Evolutionary conservation across 1,140 invertebrate genomes (phyloP).

Genomic region (Drosophila eugracilis): DNA sequence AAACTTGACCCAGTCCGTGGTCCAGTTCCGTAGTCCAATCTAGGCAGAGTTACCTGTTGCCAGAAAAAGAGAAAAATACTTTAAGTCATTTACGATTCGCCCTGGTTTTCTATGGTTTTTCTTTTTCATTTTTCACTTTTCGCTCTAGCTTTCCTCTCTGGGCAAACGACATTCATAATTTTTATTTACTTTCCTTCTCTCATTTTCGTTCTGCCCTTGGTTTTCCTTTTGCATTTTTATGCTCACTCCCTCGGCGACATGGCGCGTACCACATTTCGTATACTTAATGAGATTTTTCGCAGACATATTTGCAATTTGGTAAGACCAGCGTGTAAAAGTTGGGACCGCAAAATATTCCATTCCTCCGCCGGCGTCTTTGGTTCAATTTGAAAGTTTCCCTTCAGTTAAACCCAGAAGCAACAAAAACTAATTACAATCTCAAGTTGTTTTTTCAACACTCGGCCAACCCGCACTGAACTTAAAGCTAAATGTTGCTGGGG

Average conservation of each 20-base stretch:
- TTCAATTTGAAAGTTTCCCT: conserved; percentile 78
- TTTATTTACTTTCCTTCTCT: conserved; percentile 70
- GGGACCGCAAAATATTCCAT: conserved; percentile 64
- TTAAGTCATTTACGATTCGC: conserved; percentile 33
- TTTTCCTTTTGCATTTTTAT: conserved; percentile 49
- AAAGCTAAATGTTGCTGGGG: conserved; percentile 33
- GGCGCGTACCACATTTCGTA: conserved; percentile 57
- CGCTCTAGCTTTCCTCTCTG: conserved; percentile 10
- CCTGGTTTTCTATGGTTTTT: conserved; percentile 15
- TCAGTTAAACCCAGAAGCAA: conserved; percentile 71
- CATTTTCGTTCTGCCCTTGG: conserved; percentile 30
- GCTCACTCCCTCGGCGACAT: conserved; percentile 33
- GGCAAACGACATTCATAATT: conserved; percentile 76
- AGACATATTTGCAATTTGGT: conserved; percentile 77
- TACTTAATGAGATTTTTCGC: conserved; percentile 80
- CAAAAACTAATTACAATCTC: conserved; percentile 83
- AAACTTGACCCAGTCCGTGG: conserved; percentile 56
- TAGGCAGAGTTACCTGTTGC: conserved; percentile 62
- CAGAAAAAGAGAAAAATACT: conserved; percentile 15
- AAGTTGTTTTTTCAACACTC: conserved; percentile 82
- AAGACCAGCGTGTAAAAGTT: conserved; percentile 59
- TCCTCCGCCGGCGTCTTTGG: conserved; percentile 27
- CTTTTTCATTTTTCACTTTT: conserved; percentile 20
- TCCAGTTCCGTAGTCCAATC: conserved; percentile 2
- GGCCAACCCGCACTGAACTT: no score